Base-by-base conservation (phyloP, 2,888 invertebrate genomes). In the Cephonodes hylas region DNA sequence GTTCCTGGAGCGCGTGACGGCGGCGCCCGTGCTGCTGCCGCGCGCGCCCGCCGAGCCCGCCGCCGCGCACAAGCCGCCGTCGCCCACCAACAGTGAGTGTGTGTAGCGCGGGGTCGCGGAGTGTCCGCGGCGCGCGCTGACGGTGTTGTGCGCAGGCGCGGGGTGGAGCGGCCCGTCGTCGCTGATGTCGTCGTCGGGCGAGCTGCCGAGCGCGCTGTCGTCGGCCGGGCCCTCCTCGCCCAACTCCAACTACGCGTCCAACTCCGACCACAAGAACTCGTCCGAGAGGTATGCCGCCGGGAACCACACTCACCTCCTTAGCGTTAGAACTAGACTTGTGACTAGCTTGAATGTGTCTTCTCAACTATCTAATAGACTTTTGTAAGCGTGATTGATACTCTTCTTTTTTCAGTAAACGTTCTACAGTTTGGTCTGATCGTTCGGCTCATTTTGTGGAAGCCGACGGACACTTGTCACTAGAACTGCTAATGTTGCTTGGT, bases 131-230 rank as follows among this genome's bases (percentile, higher is more conserved):
- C 4, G 4, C 13, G 3, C 0, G n/a, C 38, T 1, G 13, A 8
- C 4, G 38, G 3, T 0, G 4, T 38, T 10, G 10, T 13, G 38
- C 7, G 38, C 73, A 91, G 91, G 91, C 66, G 83, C 85, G 81
- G 96, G 96, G 67, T 97, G 97, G 96, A 96, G 96, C 81, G 96
- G 96, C 2, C 97, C 97, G 5, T 96, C 97, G 0, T 97, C 97
- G 62, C 95, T 96, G 67, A 88, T 93, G 89, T 93, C 93, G 42
- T 93, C 93, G 60, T 94, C 93, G 13, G 93, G 93, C 42, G 93
- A 93, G 76, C 79, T 91, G 57, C 91, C 89, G 13, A 93, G 93
- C 70, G 93, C 83, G 59, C 93, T 96, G 60, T 97, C 97, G 0
- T 96, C 96, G 6, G 94, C 94, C 59, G 95, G 94, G 25, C 97